These are phyloP conservation scores for Philotrypesis tridentata DNA, from an alignment of 1,140 invertebrate species.

Conservation along the genomic window DNA sequence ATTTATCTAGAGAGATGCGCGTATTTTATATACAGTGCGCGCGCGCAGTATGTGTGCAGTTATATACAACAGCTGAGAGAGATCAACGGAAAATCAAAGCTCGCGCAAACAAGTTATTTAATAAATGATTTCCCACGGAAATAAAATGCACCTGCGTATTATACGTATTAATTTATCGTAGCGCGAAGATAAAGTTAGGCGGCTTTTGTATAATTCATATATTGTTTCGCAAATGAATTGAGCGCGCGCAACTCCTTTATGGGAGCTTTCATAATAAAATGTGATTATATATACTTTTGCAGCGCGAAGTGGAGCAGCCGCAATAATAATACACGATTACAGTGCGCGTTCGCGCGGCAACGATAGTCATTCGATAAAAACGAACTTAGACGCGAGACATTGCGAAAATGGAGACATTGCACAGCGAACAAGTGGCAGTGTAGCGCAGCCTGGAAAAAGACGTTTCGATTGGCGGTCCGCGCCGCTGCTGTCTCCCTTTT, in stretches of 20 bases:
- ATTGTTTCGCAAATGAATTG: neutral
- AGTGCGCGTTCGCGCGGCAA: neutral
- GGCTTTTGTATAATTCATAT: too few relatives aligned
- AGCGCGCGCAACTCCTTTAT: neutral
- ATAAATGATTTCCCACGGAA: neutral
- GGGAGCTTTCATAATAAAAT: too few relatives aligned
- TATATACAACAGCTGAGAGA: too few relatives aligned
- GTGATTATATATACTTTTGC: too few relatives aligned
- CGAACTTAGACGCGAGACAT: conserved; percentile 34
- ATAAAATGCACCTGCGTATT: neutral
- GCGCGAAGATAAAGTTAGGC: too few relatives aligned
- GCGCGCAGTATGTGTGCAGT: too few relatives aligned
- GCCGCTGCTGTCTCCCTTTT: neutral
- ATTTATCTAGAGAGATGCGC: neutral
- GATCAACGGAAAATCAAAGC: too few relatives aligned
- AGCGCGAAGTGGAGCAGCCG: neutral
- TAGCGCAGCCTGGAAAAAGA: too few relatives aligned
- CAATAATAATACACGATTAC: neutral
- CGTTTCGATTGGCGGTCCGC: conserved; percentile 63
- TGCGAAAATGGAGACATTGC: conserved; percentile 30
- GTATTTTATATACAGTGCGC: neutral
- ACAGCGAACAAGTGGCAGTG: too few relatives aligned
- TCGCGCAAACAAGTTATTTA: neutral
- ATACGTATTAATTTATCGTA: too few relatives aligned
- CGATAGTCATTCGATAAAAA: neutral